Base-by-base conservation (phyloP, 2,888 invertebrate genomes). In the Sympetrum striolatum region DNA sequence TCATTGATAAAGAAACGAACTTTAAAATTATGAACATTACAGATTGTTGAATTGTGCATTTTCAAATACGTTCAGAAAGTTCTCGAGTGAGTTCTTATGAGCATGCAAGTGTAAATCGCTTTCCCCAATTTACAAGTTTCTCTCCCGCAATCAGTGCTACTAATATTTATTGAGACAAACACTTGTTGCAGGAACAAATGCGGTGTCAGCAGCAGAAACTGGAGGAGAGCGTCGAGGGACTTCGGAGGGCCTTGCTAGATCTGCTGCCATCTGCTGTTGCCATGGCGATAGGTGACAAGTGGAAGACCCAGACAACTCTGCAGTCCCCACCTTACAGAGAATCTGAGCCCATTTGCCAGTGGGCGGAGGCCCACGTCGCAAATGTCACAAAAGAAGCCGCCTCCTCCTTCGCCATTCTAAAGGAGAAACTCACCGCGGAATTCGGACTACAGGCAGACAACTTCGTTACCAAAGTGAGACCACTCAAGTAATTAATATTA, bases 121-220 rank as follows among this genome's bases (percentile, higher is more conserved):
- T 53, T 53, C 2, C 1, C 18, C 2, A 18, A 53, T 53, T 53
- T 53, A 6, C 10, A 3, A 18, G 53, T 53, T 53, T 53, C 18
- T 18, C 8, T 18, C 18, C 12, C 12, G 4, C 53, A 18, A 0
- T 53, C 53, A 53, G 4, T 18, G 53, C 15, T 3, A 44, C 44
- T 44, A 5, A 8, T 44, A 44, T 44, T 18, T 53, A 53, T 53
- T 2, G 2, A 18, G 2, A 18, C 53, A 18, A 3, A 18, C 10
- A 8, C 44, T 44, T 44, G 6, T 86, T 60, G 37, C 64, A 86
- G 86, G 86, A 86, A 53, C 86, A 86, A 37, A 3, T 86, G 12
- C 86, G 86, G 12, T 86, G 86, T 39, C 86, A 86, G 14, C 86
- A 86, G 12, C 58, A 86, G 86, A 86, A 86, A 37, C 86, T 86